Evolutionary conservation across 2,888 invertebrate genomes (phyloP).

Genomic region (Synanthedon myopaeformis): DNA sequence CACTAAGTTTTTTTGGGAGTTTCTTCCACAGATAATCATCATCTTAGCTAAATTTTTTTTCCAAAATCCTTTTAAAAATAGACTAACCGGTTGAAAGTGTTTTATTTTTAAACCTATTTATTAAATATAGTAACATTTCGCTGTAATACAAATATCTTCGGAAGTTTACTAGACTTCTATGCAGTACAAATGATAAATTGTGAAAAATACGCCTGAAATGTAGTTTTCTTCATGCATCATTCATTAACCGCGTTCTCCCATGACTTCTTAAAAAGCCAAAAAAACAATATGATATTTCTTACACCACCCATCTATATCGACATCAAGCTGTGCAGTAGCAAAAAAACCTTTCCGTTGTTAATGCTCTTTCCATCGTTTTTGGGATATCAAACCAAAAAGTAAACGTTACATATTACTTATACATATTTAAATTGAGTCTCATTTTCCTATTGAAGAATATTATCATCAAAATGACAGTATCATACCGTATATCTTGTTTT

Average conservation of each 20-base stretch:
- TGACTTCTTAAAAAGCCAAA: constrained; percentile 1
- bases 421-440: constrained; percentile 34
- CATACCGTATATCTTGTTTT: background rate
- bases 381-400: constrained; percentile 15
- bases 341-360: constrained; percentile 9
- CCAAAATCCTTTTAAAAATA: too few species aligned
- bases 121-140: too few species aligned
- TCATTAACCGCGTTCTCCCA: constrained; percentile 3
- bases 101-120: too few species aligned
- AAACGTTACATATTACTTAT: constrained; percentile 30
- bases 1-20: too few species aligned
- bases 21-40: too few species aligned
- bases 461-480: too few species aligned
- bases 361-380: constrained; percentile 6
- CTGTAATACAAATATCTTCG: too few species aligned
- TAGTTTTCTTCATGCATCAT: constrained; percentile 4
- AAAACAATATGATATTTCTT: background rate
- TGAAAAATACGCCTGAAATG: background rate
- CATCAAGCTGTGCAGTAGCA: constrained; percentile 6
- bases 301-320: constrained; percentile 3
- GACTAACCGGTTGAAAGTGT: too few species aligned
- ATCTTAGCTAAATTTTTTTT: too few species aligned
- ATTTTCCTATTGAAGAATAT: too few species aligned
- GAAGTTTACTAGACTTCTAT: too few species aligned
- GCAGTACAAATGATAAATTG: too few species aligned